These are phyloP conservation scores for Spisula subtruncata DNA, from an alignment of 2,888 invertebrate species.

Conservation along the genomic window DNA sequence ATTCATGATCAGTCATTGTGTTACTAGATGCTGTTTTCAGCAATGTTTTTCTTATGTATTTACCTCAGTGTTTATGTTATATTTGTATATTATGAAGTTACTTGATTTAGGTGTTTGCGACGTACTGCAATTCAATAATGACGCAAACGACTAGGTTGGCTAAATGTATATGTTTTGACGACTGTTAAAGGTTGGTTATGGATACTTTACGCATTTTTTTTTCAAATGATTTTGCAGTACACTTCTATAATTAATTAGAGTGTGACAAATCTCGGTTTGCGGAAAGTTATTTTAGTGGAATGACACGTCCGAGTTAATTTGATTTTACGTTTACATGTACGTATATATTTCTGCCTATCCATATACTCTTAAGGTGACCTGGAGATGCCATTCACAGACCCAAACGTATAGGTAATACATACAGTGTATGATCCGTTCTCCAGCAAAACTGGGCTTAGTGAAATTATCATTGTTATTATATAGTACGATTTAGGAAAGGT, in stretches of 20 bases:
- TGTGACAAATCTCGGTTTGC: neutral
- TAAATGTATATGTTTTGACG: too few species aligned
- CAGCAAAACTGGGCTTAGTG: too few species aligned
- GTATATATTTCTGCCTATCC: too few species aligned
- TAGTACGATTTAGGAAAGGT: too few species aligned
- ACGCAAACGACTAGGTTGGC: neutral
- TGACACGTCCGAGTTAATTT: too few species aligned
- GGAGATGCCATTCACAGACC: too few species aligned
- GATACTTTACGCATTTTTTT: neutral
- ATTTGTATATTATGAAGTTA: neutral
- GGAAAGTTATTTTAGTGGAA: neutral
- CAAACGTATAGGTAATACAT: too few species aligned
- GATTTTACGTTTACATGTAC: too few species aligned
- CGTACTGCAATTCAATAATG: neutral
- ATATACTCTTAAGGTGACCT: too few species aligned
- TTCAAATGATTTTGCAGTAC: neutral
- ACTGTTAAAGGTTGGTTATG: neutral
- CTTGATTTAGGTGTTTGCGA: neutral
- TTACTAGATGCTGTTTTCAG: constrained; percentile 6
- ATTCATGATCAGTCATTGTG: neutral
- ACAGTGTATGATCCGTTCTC: too few species aligned
- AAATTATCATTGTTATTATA: too few species aligned
- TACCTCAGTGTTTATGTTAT: constrained; percentile 8
- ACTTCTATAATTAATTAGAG: neutral
- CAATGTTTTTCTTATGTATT: constrained; percentile 2